These are phyloP conservation scores for Lamproptera curius DNA, from an alignment of 2,888 invertebrate species.

Conservation along the genomic window DNA sequence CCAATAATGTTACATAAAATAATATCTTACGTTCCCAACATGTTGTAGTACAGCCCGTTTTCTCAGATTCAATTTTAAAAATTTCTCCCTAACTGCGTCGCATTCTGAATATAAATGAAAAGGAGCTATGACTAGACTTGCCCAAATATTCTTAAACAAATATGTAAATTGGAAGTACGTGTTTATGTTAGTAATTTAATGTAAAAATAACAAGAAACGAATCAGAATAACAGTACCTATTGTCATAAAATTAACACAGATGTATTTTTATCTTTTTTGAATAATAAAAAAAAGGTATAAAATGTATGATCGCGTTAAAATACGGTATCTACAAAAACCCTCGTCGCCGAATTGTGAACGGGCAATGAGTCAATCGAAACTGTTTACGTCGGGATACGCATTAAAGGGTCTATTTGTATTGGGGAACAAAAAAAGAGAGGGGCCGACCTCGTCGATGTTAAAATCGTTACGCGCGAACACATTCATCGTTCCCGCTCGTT, in stretches of 20 bases:
- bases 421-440: constrained; percentile 1
- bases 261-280: no score
- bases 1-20: no score
- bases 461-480: constrained; percentile 26
- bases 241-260: no score
- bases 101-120: constrained; percentile 59
- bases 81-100: constrained; percentile 58
- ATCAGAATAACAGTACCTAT: no score
- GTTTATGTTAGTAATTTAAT: constrained; percentile 13
- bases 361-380: no score
- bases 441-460: constrained; percentile 23
- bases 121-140: constrained; percentile 54
- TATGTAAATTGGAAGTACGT: constrained; percentile 11
- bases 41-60: constrained; percentile 50
- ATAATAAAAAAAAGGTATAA: no score
- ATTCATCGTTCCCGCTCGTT: constrained; percentile 31
- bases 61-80: constrained; percentile 70
- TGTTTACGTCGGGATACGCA: neutral
- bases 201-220: no score
- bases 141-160: constrained; percentile 42
- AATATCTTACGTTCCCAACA: no score
- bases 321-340: no score
- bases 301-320: no score
- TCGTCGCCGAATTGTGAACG: no score
- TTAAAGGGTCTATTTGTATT: neutral